Evolutionary conservation across 1,140 invertebrate genomes (phyloP).

Genomic region (Chelonus insularis): DNA sequence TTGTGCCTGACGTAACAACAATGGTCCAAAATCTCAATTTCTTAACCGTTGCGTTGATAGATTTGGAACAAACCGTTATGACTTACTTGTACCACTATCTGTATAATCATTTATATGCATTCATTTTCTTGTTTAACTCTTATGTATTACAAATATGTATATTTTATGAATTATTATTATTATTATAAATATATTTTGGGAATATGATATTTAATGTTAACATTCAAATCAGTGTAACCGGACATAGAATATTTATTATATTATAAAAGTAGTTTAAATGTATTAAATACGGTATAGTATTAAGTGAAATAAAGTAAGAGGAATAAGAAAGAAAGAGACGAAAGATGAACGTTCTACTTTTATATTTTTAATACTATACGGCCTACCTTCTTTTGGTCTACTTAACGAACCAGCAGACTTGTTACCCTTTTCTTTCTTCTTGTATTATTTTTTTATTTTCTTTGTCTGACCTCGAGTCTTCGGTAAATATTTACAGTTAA

Average conservation of each 20-base stretch:
- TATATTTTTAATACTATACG: slow-evolving; percentile 45
- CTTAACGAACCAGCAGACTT: slow-evolving; percentile 21
- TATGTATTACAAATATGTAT: not conserved
- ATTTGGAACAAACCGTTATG: slow-evolving; percentile 34
- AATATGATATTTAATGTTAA: too few species aligned
- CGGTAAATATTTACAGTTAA: slow-evolving; percentile 55
- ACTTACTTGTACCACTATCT: not conserved
- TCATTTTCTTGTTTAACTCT: too few species aligned
- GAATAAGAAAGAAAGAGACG: not conserved
- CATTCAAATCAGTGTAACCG: too few species aligned
- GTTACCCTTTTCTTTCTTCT: slow-evolving; percentile 40
- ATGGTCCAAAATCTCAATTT: slow-evolving; percentile 39
- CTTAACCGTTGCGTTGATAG: slow-evolving; percentile 27
- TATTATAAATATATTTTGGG: too few species aligned
- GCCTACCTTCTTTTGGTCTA: slow-evolving; percentile 32
- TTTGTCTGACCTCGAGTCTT: slow-evolving; percentile 22
- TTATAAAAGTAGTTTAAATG: too few species aligned
- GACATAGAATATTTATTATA: too few species aligned
- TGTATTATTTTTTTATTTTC: slow-evolving; percentile 26
- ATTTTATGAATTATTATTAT: too few species aligned
- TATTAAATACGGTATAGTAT: too few species aligned
- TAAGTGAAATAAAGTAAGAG: not conserved
- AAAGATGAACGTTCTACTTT: slow-evolving; percentile 42
- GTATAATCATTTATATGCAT: not conserved
- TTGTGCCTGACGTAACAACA: slow-evolving; percentile 29